phyloP scores from a whole-genome alignment of 2,113 vertebrate species.

The Rattus rattus region DNA sequence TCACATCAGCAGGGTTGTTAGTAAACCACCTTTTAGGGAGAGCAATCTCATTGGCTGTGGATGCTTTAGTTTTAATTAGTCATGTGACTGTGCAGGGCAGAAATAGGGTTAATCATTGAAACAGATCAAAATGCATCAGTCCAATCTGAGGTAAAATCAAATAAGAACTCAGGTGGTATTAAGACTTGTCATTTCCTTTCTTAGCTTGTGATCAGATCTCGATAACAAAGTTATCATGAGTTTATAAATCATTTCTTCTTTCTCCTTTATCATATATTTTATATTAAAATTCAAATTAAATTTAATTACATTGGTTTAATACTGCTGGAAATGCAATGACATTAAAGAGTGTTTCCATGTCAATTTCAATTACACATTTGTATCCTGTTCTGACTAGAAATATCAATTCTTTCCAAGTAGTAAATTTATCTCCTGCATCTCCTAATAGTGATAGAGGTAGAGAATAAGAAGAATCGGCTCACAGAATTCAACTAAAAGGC shows the following conservation, averaged over 20 bases:
- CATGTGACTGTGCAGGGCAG: not conserved
- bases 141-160: not conserved
- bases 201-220: not conserved
- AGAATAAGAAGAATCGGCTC: slow-evolving; percentile 55
- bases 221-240: not conserved
- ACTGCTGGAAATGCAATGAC: slow-evolving; percentile 76
- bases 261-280: not conserved
- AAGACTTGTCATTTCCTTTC: not conserved
- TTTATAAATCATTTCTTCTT: not conserved
- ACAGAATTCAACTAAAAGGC: slow-evolving; percentile 71
- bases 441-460: slow-evolving; percentile 55
- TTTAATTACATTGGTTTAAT: slow-evolving; percentile 75
- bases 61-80: not conserved
- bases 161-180: not conserved
- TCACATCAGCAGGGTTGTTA: not conserved
- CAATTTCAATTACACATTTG: slow-evolving; percentile 69
- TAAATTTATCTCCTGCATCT: slow-evolving; percentile 43
- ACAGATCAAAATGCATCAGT: not conserved
- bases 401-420: slow-evolving; percentile 73
- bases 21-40: not conserved
- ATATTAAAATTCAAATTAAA: slow-evolving; percentile 59
- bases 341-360: slow-evolving; percentile 70
- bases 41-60: not conserved
- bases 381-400: slow-evolving; percentile 75
- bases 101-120: not conserved